These are phyloP conservation scores for Trematomus loennbergii DNA, from an alignment of 2,113 vertebrate genomes.

Conservation along the genomic window DNA sequence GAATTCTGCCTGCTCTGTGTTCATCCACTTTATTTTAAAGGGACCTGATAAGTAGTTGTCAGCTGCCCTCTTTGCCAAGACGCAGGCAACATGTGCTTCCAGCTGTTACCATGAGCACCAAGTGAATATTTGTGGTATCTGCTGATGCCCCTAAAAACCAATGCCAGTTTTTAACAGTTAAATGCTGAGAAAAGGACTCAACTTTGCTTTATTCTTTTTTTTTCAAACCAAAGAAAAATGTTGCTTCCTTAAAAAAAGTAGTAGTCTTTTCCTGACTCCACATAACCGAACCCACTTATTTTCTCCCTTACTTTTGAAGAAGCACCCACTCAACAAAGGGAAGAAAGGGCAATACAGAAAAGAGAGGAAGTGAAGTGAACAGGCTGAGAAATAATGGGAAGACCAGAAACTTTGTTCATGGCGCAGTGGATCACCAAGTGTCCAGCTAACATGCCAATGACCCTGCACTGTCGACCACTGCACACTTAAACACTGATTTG, in stretches of 20 bases:
- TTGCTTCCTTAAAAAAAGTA: constrained; percentile 36
- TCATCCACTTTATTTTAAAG: constrained; percentile 72
- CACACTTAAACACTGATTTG: constrained; percentile 6
- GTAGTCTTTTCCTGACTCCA: constrained; percentile 25
- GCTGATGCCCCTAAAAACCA: constrained; percentile 44
- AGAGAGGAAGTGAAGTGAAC: constrained; percentile 13
- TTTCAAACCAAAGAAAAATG: constrained; percentile 23
- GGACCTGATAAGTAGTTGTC: constrained; percentile 69
- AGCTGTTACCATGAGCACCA: constrained; percentile 59
- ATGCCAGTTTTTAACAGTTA: constrained; percentile 42
- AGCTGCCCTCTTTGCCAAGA: constrained; percentile 53
- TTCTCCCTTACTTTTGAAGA: constrained; percentile 4
- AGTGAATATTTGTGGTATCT: constrained; percentile 61
- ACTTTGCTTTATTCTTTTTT: constrained; percentile 22
- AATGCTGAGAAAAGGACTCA: constrained; percentile 33
- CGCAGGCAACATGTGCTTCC: constrained; percentile 40
- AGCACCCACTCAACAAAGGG: not conserved
- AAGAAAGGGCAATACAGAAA: not conserved
- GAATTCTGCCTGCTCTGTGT: constrained; percentile 57
- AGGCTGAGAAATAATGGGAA: constrained; percentile 28
- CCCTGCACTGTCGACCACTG: constrained; percentile 22
- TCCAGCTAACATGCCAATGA: constrained; percentile 44
- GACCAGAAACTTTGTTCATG: not conserved
- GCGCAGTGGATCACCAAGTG: constrained; percentile 39
- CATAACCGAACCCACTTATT: constrained; percentile 15